Evolutionary conservation across 1,140 invertebrate species (phyloP), one percentile per base, ranked within the genome.

Genomic region (Anoplophora glabripennis): DNA sequence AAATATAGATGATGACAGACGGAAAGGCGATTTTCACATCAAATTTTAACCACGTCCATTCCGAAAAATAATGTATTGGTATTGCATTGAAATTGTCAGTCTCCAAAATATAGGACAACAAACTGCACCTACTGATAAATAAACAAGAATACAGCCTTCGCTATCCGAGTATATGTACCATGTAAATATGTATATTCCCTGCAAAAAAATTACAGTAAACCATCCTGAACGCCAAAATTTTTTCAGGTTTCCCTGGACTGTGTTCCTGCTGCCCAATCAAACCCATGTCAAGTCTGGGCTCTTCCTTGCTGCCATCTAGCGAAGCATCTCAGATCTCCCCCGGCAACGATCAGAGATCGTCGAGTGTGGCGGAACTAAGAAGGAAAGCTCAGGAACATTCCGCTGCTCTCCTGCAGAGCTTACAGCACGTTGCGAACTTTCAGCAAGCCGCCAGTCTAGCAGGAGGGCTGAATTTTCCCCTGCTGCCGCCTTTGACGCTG

Each of bases 361-460:
- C 86, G 57, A 92, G 89, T 73, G 88, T 94, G 12, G 92, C 92
- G 0, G 92, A 94, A 69, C 77, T 94, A 7, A 80, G 92, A 10
- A 82, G 92, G 18, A 94, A 94, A 74, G 92, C 92, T 0, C 90
- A 94, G 73, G 93, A 94, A 71, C 92, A 95, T 74, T 92, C 90
- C 1, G 92, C 92, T 0, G 91, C 92, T 0, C 78, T 92, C 9
- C 75, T 92, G 47, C 88, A 90, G 68, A 87, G 84, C 14, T 76
- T 90, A 18, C 88, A 84, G 46, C 78, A 80, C 58, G 78, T 80
- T 17, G 78, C 77, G 36, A 79, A 67, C 57, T 77, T 79, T 59
- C 78, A 79, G 42, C 78, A 79, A 34, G 76, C 85, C 57, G 79
- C 72, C 68, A 80, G 77, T 72, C 83, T 79, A 66, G 83, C 74